These are phyloP conservation scores for Eriosoma lanigerum DNA, from an alignment of 1,140 invertebrate genomes.

Conservation along the genomic window DNA sequence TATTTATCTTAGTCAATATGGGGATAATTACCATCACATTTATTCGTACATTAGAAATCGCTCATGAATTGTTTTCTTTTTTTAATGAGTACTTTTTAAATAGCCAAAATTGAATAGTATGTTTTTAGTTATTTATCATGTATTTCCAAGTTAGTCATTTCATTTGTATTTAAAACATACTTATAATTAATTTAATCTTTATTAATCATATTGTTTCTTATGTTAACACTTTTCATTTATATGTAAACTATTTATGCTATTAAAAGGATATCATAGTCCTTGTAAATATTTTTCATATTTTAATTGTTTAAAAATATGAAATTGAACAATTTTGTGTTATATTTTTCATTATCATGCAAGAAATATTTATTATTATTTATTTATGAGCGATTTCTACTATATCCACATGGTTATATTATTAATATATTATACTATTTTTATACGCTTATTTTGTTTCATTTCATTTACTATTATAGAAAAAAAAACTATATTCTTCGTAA, in stretches of 20 bases:
- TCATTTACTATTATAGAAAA: slow-evolving; percentile 2
- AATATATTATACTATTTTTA: slow-evolving; percentile 43
- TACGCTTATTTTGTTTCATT: slow-evolving; percentile 43
- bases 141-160: background rate
- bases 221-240: slow-evolving; percentile 13
- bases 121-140: background rate
- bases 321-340: background rate
- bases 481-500: slow-evolving; percentile 12
- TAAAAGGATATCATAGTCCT: background rate
- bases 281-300: slow-evolving; percentile 29
- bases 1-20: slow-evolving; percentile 44
- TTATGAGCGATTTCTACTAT: slow-evolving; percentile 40
- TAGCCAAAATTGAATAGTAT: background rate
- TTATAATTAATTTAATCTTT: background rate
- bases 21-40: slow-evolving; percentile 44
- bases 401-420: slow-evolving; percentile 23
- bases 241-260: background rate
- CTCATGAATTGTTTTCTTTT: slow-evolving; percentile 26
- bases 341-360: background rate
- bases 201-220: background rate
- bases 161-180: slow-evolving; percentile 15
- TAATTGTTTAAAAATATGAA: background rate
- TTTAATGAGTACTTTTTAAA: background rate
- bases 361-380: slow-evolving; percentile 1
- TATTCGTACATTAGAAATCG: slow-evolving; percentile 34